Base-by-base conservation (phyloP, 2,888 invertebrate genomes). In the Spilarctia lutea region DNA sequence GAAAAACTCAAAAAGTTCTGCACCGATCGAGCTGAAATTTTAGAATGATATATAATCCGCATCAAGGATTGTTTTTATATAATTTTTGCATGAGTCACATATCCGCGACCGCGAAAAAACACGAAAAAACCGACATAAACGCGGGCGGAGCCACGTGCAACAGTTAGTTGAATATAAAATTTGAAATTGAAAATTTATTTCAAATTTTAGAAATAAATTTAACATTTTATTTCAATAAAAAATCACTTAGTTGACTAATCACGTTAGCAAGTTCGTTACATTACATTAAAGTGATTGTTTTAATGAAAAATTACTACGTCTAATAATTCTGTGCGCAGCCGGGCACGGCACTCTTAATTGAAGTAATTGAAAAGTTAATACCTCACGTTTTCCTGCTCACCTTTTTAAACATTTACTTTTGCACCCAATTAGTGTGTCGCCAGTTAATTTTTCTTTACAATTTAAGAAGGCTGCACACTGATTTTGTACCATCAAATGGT, bases 331-430 rank as follows among this genome's bases (percentile, higher is more conserved):
- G 81, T 83, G 84, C 84, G 74, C 88, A 89, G 88, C 88, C 87
- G 89, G 82, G 86, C 88, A 79, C 83, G 87, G 85, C 89, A 89
- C 85, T 91, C 89, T 86, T 94, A 94, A 94, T 94, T 94, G 93
- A 93, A 89, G 90, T 92, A 93, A 93, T 94, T 94, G 93, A 92
- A 93, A 94, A 94, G 91, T 92, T 90, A 91, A 94, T 93, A 91
- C 91, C 91, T 90, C 90, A 91, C 92, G 90, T 91, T 91, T 88
- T 85, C 78, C 78, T 89, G 89, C 89, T 90, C 89, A 88, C 93
- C 92, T 93, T 93, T 94, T 93, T 92, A 94, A 94, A 94, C 94
- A 93, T 94, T 95, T 94, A 94, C 91, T 90, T 93, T 91, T 89
- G 90, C 92, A 93, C 94, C 94, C 94, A 94, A 95, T 95, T 95